Conservation (phyloP, 2,113 vertebrate species). For the Phoenicopterus ruber region DNA sequence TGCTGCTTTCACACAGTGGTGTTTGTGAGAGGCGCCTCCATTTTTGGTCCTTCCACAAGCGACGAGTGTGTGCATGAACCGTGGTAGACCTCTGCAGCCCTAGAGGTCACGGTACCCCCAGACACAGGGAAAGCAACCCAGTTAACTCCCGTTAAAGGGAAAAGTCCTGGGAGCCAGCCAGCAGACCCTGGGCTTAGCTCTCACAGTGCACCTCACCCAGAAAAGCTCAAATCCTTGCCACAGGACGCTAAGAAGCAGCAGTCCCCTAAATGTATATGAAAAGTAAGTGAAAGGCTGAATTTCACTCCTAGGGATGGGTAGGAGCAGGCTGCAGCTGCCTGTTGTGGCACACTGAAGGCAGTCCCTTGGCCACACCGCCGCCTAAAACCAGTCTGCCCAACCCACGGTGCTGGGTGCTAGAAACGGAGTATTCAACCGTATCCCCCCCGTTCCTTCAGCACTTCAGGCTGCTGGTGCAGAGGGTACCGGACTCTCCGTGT, state of each 20-base stretch:
- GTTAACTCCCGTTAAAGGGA: background rate
- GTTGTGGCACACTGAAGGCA: background rate
- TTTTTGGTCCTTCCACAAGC: background rate
- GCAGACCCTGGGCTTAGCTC: background rate
- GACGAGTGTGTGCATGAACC: background rate
- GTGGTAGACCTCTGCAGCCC: background rate
- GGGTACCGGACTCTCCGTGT: accelerated
- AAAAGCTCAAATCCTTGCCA: background rate
- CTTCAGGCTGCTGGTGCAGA: background rate
- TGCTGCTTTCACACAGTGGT: background rate
- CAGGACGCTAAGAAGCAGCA: background rate
- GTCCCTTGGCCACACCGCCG: background rate
- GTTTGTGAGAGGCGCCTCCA: background rate
- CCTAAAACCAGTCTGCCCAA: background rate
- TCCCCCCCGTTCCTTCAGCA: background rate
- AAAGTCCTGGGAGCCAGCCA: background rate
- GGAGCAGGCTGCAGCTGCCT: background rate
- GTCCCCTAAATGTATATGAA: background rate
- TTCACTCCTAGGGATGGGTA: background rate
- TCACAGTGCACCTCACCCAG: background rate
- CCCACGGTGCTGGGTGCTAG: no score
- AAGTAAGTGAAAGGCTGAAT: background rate
- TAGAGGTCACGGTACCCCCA: background rate
- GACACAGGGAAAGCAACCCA: background rate
- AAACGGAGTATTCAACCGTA: background rate